Evolutionary conservation across 2,888 invertebrate genomes (phyloP), one percentile per base, ranked within the genome.

Genomic region (Chloromyia formosa): DNA sequence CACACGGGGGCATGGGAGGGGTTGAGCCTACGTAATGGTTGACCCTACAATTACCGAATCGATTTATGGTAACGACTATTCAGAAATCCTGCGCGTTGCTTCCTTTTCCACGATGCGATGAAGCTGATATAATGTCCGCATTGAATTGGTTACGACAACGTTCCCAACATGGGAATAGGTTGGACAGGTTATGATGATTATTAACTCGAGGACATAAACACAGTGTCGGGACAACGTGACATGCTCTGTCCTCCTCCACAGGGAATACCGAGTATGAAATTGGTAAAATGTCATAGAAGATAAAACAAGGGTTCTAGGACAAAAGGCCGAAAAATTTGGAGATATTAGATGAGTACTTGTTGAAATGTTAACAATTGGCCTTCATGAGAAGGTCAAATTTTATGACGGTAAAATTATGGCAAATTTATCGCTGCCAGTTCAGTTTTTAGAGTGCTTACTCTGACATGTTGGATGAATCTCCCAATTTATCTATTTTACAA

Each of bases 161-260:
- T 4, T 35, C 27, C 7, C 27, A 35, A 35, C 16, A 12, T 49
- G 49, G 16, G 16, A 49, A n/a, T 49, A 49, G 49, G 49, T 49
- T 49, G 16, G 49, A n/a, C 14, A 12, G 49, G 49, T 49, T 49
- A 49, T 49, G 49, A 49, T 49, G 49, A n/a, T n/a, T 49, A 49
- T 49, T n/a, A n/a, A 12, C 49, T 49, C 4, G 10, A 3, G 12
- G 60, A 23, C 23, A 60, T 60, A 23, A 60, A 60, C 12, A 23
- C 23, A 60, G 60, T 23, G 22, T 22, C 58, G 16, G 58, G 58
- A 58, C 58, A 58, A 16, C 58, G 20, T 58, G 60, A 60, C 60
- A 60, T 60, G 60, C 12, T 23, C 5, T 22, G 49, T 35, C 27
- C 27, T 4, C 7, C 3, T 35, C 27, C 27, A 7, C 27, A 2